Evolutionary conservation across 2,888 invertebrate genomes (phyloP).

Genomic region (Hylaea fasciaria): DNA sequence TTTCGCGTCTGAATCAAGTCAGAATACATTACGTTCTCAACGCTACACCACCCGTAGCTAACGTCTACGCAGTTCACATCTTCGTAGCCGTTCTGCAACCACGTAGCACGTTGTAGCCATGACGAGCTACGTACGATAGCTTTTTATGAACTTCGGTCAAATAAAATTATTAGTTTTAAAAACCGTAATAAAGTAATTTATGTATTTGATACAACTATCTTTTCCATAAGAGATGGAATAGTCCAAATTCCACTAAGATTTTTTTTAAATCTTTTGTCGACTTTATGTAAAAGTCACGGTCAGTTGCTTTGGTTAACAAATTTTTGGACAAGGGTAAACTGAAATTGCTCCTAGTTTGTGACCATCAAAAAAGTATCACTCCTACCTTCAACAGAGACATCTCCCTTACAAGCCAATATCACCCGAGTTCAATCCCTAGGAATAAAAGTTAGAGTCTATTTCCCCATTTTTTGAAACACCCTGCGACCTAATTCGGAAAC

Average conservation of each 20-base stretch:
- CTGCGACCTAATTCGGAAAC: conserved; percentile 67
- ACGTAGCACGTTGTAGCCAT: conserved; percentile 4
- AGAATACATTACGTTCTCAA: not conserved
- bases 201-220: no score
- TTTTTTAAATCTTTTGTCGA: no score
- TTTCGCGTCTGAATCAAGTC: no score
- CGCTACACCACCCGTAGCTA: conserved; percentile 24
- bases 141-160: not conserved
- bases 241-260: no score
- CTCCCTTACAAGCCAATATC: conserved; percentile 9
- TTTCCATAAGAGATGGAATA: no score
- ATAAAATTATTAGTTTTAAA: not conserved
- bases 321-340: not conserved
- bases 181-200: no score
- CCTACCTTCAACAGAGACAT: conserved; percentile 13
- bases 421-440: conserved; percentile 9
- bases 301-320: no score
- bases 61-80: conserved; percentile 22
- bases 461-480: conserved; percentile 50
- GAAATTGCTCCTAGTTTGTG: not conserved
- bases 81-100: conserved; percentile 11
- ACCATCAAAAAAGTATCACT: no score
- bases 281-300: no score
- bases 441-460: conserved; percentile 31
- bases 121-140: not conserved